Evolutionary conservation across 1,140 invertebrate genomes (phyloP), one percentile per base, ranked within the genome.

Genomic region (Drosophila sucinea): DNA sequence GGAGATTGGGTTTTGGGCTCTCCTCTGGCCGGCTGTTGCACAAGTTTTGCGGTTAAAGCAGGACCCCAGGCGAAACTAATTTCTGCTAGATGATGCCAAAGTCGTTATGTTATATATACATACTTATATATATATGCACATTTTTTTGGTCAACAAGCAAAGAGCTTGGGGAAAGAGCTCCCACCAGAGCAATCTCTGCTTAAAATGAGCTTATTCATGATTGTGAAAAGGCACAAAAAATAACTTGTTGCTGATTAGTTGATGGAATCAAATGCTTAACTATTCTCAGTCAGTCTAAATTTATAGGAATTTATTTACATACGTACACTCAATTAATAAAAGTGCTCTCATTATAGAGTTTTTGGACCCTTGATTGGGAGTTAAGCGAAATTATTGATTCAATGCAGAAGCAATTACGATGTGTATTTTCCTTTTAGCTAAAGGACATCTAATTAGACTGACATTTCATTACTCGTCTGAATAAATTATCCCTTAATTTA

Each of bases 81-180:
- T 85, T 84, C 63, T 23, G 41, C 66, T 70, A 76, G 73, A 64
- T 77, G 73, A 77, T 77, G 73, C 70, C 73, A 58, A 77, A 77
- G 73, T 60, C 73, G 60, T 74, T 70, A 66, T 61, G 68, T 69
- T 82, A 66, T 82, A 69, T 41, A 11, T 25, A 35, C 6, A 35
- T 35, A 35, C 8, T 7, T 35, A 47, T 47, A 7, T n/a, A 23
- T 25, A 51, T 51, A 3, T 51, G 25, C 10, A 27, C 25, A 51
- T 51, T 8, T 25, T 2, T 83, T 75, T 75, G 71, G 70, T 60
- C 68, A 77, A 60, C 35, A 25, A 67, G 41, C 33, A 41, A 27
- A 47, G 23, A 4, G 38, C 27, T 32, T 41, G 29, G 7, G 38
- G 54, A 60, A 8, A 38, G 40, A 68, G 32, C 57, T 27, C 4